Evolutionary conservation across 2,888 invertebrate genomes (phyloP), one percentile per base, ranked within the genome.

Genomic region (Polymixis flavicincta): DNA sequence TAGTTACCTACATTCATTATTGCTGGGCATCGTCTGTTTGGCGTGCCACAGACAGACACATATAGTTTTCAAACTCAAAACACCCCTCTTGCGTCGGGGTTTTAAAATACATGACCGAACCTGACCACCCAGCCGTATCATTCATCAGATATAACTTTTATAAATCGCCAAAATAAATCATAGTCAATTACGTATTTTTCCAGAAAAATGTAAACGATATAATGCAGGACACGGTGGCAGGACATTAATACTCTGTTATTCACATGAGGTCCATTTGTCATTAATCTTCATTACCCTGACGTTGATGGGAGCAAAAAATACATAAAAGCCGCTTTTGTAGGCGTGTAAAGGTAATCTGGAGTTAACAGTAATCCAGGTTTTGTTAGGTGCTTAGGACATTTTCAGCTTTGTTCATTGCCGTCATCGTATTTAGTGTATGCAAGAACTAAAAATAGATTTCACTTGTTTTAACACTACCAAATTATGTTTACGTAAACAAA

Each of bases 251-350:
- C 65, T 60, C 25, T 72, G 69, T 65, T 78, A 81, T 81, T 78
- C 68, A 78, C 78, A 60, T 61, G 32, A 70, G 68, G 70, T 79
- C 64, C 69, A 73, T 79, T 76, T 72, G 63, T 77, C 78, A 88
- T 87, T 74, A 84, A 87, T 86, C 88, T 87, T 87, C 85, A 86
- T 87, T 80, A 82, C 61, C 17, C 28, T 57, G 76, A 84, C 80
- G 73, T 80, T 64, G 79, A 80, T 80, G 68, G 68, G 17, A 64
- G 48, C 76, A 82, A 87, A 84, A 86, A 85, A 78, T 71, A 68
- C 65, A 71, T 73, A 61, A 80, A 81, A 65, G 74, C 65, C 52
- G 22, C 67, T 76, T 87, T 80, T 75, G 72, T 82, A 82, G 60
- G 65, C 74, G 37, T 78, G 52, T 85, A 73, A 25, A 72, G 64